These are phyloP conservation scores for Abscondita cerata DNA, from an alignment of 2,888 invertebrate species.

Conservation along the genomic window DNA sequence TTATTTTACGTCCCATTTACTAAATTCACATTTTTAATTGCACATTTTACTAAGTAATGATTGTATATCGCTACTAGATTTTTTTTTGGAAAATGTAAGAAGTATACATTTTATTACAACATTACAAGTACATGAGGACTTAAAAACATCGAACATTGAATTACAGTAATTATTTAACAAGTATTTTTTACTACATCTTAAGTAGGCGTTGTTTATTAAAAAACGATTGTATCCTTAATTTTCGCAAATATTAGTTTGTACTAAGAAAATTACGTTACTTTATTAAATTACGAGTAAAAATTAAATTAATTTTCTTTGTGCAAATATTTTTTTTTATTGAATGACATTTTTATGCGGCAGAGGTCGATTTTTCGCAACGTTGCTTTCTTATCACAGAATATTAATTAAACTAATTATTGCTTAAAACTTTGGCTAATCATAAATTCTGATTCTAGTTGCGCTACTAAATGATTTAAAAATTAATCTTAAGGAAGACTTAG, in stretches of 20 bases:
- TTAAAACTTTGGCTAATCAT: conserved; percentile 14
- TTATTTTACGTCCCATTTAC: conserved; percentile 31
- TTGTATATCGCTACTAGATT: conserved; percentile 42
- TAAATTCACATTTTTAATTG: conserved; percentile 33
- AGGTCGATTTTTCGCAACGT: neutral
- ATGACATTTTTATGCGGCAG: conserved; percentile 13
- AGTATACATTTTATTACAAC: conserved; percentile 14
- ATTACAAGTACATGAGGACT: conserved; percentile 30
- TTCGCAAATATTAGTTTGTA: conserved; percentile 17
- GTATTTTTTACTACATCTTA: conserved; percentile 14
- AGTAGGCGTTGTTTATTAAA: conserved; percentile 7
- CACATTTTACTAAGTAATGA: conserved; percentile 38
- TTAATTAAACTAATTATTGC: conserved; percentile 19
- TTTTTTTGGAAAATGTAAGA: conserved; percentile 23
- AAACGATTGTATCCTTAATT: conserved; percentile 4
- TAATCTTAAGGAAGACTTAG: neutral
- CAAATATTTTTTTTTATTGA: neutral
- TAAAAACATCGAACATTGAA: conserved; percentile 33
- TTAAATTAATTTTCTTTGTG: neutral
- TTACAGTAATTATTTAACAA: conserved; percentile 22
- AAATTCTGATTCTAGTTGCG: neutral
- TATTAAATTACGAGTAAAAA: conserved; percentile 16
- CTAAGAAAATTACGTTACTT: conserved; percentile 14
- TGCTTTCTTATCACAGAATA: conserved; percentile 15
- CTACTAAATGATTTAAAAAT: too few species aligned